Evolutionary conservation across 2,797 vertebrate species (phyloP), one percentile per base, ranked within the genome.

Genomic region (Acanthopagrus latus): DNA sequence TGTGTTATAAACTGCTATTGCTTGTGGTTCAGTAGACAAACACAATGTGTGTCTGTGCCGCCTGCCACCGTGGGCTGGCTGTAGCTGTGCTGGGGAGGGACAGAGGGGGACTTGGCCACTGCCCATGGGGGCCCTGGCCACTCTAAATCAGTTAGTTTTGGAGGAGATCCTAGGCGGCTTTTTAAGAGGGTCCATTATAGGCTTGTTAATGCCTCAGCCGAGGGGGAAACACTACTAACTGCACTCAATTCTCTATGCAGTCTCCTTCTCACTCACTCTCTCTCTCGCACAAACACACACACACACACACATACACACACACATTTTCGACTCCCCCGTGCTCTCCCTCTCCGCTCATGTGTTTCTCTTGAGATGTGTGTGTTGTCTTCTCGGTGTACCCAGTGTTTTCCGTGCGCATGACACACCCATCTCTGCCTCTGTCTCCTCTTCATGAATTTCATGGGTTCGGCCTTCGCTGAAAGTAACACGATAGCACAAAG

Each of bases 1-100:
- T 97, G 96, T 97, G 95, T 96, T 95, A 95, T 95, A 96, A 97
- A 97, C 95, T 95, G 95, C 96, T 96, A 95, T 96, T 94, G 93
- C 94, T 94, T 96, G 94, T 97, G 96, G 96, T 96, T 97, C 96
- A 97, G 94, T 95, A 95, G 96, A 93, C 95, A 97, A 97, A 96
- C 95, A 97, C 96, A 97, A 96, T 96, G 94, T 88, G 91, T 90
- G 95, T 90, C 94, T 92, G 80, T 93, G 93, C 90, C 86, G 94
- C 94, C 95, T 95, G 93, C 95, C 96, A 95, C 94, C 78, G 58
- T 33, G 92, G 90, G 88, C 88, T 89, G 93, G 91, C 94, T 83
- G 86, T 82, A 82, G 89, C 88, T 92, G 83, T 90, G 91, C 89
- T 89, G 85, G 91, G 88, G 90, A 90, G 84, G 92, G 91, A 90